phyloP scores from a whole-genome alignment of 2,797 vertebrate species.

The Sebastes jordani region DNA sequence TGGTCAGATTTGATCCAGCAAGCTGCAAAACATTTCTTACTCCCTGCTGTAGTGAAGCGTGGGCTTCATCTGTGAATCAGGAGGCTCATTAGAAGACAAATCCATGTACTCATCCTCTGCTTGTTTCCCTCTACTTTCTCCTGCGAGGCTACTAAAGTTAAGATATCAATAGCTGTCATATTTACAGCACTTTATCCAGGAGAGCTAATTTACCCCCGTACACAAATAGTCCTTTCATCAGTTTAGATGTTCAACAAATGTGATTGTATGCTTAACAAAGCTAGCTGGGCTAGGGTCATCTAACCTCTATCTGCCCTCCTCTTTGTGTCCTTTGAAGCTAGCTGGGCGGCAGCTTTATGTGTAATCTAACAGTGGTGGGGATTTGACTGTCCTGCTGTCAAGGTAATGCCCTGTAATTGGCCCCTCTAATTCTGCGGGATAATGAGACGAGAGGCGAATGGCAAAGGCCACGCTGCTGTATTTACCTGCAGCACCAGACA shows the following conservation, averaged over 20 bases:
- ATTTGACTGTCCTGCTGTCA: constrained; percentile 55
- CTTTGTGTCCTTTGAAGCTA: constrained; percentile 21
- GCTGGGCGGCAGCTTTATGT: constrained; percentile 33
- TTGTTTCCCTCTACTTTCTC: not conserved
- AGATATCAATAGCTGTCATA: constrained; percentile 16
- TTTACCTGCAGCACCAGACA: constrained; percentile 59
- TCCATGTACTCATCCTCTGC: not conserved
- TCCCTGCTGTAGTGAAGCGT: not conserved
- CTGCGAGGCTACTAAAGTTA: not conserved
- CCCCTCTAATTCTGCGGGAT: constrained; percentile 65
- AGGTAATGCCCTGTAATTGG: constrained; percentile 73
- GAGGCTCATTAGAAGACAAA: constrained; percentile 16
- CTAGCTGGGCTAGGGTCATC: constrained; percentile 5
- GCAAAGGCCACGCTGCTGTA: constrained; percentile 54
- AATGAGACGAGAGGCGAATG: constrained; percentile 61
- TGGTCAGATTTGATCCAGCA: not conserved
- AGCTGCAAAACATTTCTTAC: not conserved
- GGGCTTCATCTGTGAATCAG: not conserved
- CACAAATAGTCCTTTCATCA: constrained; percentile 23
- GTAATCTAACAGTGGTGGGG: constrained; percentile 41
- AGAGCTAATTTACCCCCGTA: constrained; percentile 7
- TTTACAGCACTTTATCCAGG: not conserved
- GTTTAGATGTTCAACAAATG: constrained; percentile 14
- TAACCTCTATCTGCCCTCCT: constrained; percentile 2
- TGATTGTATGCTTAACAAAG: constrained; percentile 40